Conservation (phyloP, 1,140 invertebrate species). For the Drosophila melanica region DNA sequence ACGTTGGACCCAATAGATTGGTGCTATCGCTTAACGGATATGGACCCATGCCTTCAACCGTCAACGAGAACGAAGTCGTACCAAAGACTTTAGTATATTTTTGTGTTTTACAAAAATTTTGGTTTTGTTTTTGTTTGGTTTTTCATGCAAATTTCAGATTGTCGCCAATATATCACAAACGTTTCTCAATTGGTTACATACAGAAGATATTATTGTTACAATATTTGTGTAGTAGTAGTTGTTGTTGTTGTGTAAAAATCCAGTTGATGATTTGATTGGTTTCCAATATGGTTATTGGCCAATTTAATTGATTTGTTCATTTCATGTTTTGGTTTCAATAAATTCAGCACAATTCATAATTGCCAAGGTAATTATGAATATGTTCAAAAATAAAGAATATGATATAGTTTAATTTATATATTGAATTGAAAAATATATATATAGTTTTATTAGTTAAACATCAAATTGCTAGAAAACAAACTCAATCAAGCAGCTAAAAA, state of each 20-base stretch:
- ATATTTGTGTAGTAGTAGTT: conserved; percentile 16
- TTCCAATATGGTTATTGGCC: conserved; percentile 35
- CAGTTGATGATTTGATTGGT: conserved; percentile 40
- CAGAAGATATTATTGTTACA: conserved; percentile 54
- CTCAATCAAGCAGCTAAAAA: conserved; percentile 11
- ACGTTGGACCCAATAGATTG: conserved; percentile 81
- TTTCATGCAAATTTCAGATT: conserved; percentile 63
- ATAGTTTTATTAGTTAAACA: conserved; percentile 12
- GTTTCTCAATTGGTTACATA: conserved; percentile 64
- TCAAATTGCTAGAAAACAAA: not conserved
- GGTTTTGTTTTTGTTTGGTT: conserved; percentile 25
- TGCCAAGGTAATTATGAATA: conserved; percentile 33
- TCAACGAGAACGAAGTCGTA: conserved; percentile 84
- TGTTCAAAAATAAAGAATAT: conserved; percentile 44
- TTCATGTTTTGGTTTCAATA: conserved; percentile 29
- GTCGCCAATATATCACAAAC: conserved; percentile 51
- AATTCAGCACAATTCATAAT: conserved; percentile 32
- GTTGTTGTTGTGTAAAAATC: conserved; percentile 44
- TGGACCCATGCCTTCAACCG: conserved; percentile 84
- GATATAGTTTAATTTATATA: conserved; percentile 43
- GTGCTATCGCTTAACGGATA: conserved; percentile 84
- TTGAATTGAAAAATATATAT: conserved; percentile 7
- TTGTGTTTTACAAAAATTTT: conserved; percentile 25
- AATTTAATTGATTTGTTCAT: conserved; percentile 38
- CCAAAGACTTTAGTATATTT: conserved; percentile 83